These are phyloP conservation scores for Linepithema humile DNA, from an alignment of 1,140 invertebrate species.

Conservation along the genomic window DNA sequence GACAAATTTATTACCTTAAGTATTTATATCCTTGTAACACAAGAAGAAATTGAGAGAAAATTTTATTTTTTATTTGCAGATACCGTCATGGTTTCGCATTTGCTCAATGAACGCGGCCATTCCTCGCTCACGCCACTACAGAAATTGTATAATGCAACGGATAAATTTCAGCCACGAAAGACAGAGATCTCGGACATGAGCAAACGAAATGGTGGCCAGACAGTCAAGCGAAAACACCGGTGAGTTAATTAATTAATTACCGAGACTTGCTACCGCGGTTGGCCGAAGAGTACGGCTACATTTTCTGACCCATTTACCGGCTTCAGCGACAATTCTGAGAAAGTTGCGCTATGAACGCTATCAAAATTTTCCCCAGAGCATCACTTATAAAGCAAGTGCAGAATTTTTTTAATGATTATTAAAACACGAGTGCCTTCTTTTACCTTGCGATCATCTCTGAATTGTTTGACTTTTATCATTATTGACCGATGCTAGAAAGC, in stretches of 20 bases:
- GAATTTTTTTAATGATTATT: neutral
- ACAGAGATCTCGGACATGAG: neutral
- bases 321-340: neutral
- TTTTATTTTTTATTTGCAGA: conserved; percentile 16
- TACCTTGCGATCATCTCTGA: too few relatives aligned
- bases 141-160: conserved; percentile 19
- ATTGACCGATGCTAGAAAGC: too few relatives aligned
- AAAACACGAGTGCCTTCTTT: too few relatives aligned
- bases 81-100: neutral
- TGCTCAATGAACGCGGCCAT: neutral
- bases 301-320: conserved; percentile 39
- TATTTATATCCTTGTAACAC: neutral
- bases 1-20: neutral
- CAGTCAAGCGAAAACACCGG: conserved; percentile 16
- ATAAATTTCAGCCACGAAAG: conserved; percentile 35
- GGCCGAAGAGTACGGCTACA: conserved; percentile 23
- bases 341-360: neutral
- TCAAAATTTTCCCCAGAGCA: neutral
- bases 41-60: neutral
- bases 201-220: conserved; percentile 9
- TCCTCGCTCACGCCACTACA: neutral
- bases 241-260: conserved; percentile 46
- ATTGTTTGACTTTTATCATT: too few relatives aligned
- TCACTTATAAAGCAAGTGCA: neutral
- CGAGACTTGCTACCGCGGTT: conserved; percentile 1